phyloP scores from a whole-genome alignment of 2,888 invertebrate species.

The Drosophila macrospina region DNA sequence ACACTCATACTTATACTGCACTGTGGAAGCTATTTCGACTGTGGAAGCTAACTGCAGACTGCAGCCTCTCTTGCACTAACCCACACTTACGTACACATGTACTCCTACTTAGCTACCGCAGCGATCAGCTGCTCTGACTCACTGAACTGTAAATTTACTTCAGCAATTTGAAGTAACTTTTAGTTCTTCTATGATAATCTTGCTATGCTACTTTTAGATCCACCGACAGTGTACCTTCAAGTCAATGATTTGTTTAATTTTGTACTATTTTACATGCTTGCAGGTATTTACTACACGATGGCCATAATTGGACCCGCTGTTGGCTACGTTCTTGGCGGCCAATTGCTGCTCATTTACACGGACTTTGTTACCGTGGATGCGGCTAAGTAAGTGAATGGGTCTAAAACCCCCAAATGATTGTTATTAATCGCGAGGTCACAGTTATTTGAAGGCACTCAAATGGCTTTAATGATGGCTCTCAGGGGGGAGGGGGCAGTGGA shows the following conservation, averaged over 20 bases:
- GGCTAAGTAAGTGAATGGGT: constrained; percentile 87
- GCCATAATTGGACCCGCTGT: constrained; percentile 93
- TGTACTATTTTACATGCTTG: constrained; percentile 34
- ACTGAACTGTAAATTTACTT: too few relatives aligned
- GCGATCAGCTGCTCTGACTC: too few relatives aligned
- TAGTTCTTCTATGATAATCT: too few relatives aligned
- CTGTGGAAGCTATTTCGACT: too few relatives aligned
- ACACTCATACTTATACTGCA: too few relatives aligned
- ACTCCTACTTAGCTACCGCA: too few relatives aligned
- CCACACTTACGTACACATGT: too few relatives aligned
- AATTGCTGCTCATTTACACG: constrained; percentile 91
- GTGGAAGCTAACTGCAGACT: too few relatives aligned
- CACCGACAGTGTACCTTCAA: too few relatives aligned
- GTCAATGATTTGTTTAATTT: neutral
- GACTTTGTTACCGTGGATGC: constrained; percentile 89
- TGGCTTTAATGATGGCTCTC: constrained; percentile 53
- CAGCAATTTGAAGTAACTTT: too few relatives aligned
- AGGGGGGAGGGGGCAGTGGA: neutral
- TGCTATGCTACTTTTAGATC: too few relatives aligned
- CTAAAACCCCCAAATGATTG: constrained; percentile 55
- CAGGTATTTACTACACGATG: constrained; percentile 93
- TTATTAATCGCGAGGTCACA: constrained; percentile 65
- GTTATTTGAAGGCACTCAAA: constrained; percentile 27
- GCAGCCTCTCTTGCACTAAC: too few relatives aligned
- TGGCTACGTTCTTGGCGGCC: constrained; percentile 94